Conservation (phyloP, 2,113 vertebrate genomes). For the western clawed frog (Xenopus tropicalis) region DNA sequence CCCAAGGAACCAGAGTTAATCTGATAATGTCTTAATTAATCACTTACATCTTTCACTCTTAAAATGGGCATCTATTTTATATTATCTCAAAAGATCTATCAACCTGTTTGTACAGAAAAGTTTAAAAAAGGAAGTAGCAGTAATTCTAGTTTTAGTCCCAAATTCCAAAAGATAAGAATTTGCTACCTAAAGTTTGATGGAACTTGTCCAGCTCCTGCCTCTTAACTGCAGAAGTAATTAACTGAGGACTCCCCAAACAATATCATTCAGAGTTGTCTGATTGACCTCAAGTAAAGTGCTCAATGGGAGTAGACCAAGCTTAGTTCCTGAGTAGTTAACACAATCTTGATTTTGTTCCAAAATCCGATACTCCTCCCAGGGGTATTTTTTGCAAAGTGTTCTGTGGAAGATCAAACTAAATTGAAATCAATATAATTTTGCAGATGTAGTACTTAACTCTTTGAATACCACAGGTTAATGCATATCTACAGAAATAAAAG, state of each 20-base stretch:
- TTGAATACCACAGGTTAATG: not conserved
- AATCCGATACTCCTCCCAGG: constrained; percentile 5
- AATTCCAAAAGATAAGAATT: not conserved
- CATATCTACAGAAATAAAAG: not conserved
- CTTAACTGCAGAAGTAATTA: constrained; percentile 10
- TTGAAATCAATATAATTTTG: not conserved
- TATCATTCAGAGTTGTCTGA: constrained; percentile 1
- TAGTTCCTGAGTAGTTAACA: constrained; percentile 14
- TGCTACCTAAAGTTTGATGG: not conserved
- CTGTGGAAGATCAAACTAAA: constrained; percentile 22
- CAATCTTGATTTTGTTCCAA: not conserved
- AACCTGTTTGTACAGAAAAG: no score
- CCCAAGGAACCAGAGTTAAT: no score
- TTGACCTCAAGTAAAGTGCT: constrained; percentile 12
- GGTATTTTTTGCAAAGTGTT: constrained; percentile 2
- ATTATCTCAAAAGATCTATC: no score
- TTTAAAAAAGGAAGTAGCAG: no score
- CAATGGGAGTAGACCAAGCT: constrained; percentile 4
- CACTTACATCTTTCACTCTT: no score
- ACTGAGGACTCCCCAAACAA: not conserved
- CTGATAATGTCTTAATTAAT: no score
- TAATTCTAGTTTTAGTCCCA: not conserved
- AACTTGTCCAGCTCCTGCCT: not conserved
- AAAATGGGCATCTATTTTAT: no score
- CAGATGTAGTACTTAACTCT: constrained; percentile 4